Base-by-base conservation (phyloP, 2,888 invertebrate genomes). In the Eumerus sabulonum region DNA sequence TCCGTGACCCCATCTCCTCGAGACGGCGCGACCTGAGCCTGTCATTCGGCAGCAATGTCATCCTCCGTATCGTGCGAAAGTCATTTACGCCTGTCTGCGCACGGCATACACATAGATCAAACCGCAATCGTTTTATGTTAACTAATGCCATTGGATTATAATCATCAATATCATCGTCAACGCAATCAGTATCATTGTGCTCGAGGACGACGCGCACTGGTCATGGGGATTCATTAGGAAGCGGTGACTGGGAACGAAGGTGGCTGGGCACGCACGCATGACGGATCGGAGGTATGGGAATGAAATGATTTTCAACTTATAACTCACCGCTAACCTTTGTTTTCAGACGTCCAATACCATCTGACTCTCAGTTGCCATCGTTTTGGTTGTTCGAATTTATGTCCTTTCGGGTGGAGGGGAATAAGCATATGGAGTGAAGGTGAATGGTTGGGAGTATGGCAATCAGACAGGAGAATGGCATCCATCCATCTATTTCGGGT, bases 391-490 rank as follows among this genome's bases (percentile, higher is more conserved):
- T 54, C 59, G 57, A 62, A 70, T 70, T 57, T 48, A 54, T 45
- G 60, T 42, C 11, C 40, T 18, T 50, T 1, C 7, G n/a, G n/a
- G 1, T 9, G 16, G 57, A 35, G 44, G 48, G 45, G 62, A 63
- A 64, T 64, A 70, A 76, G 70, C 53, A 76, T 57, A 42, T 48
- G 57, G 17, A 16, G 9, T n/a, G 44, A 13, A 54, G 44, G 44
- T 14, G 27, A 27, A 11, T 9, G 63, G 67, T 27, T n/a, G n/a
- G 27, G 27, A 27, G 27, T 27, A 7, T 59, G 79, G 79, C 79
- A 79, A 79, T 79, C 79, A 79, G 79, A 79, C 79, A 38, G 13
- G 68, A 59, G 74, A 74, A 74, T 79, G 74, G 63, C 79, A 70
- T 51, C 54, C 74, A 79, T 79, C 79, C 64, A 68, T 79, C 79